Base-by-base conservation (phyloP, 2,113 vertebrate species). In the Hipposideros armiger region DNA sequence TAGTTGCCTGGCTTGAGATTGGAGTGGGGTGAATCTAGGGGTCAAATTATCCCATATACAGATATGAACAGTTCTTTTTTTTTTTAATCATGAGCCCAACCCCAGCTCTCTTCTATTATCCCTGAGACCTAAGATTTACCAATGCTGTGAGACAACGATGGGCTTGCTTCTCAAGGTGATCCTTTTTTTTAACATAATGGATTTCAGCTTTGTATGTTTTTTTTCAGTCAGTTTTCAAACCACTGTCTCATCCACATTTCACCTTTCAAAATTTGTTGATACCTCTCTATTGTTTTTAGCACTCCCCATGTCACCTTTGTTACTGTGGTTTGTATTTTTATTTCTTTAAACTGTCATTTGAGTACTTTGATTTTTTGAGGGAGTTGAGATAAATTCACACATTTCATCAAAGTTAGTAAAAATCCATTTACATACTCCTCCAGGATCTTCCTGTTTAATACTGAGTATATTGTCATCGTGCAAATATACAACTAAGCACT, bases 371-470 rank as follows among this genome's bases (percentile, higher is more conserved):
- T 72, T 36, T 82, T 32, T 52, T 78, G 19, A 96, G 42, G 2
- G 15, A 66, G 4, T 52, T 84, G 52, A 93, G 22, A 88, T 66
- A 93, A 86, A 76, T 76, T 6, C 3, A 56, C 5, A 80, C 2
- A 64, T 77, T 78, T 17, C 5, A 30, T n/a, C 16, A 40, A 40
- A 77, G 74, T 90, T 70, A 77, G 42, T 11, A 54, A 90, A 85
- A 77, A 62, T 87, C 56, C 3, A 62, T 24, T 66, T 73, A 60
- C 6, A n/a, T 74, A 56, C 2, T 74, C 24, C 83, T 66, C 54
- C 7, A 91, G 42, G 4, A 47, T 84, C 20, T 91, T 86, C 85
- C 32, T 85, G 30, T 87, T 87, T 94, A 83, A 78, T 77, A 72
- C 20, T 50, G 14, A 90, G 2, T 73, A 36, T 62, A 62, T 52